These are phyloP conservation scores for Phymastichus coffea DNA, from an alignment of 1,140 invertebrate species.

Conservation along the genomic window DNA sequence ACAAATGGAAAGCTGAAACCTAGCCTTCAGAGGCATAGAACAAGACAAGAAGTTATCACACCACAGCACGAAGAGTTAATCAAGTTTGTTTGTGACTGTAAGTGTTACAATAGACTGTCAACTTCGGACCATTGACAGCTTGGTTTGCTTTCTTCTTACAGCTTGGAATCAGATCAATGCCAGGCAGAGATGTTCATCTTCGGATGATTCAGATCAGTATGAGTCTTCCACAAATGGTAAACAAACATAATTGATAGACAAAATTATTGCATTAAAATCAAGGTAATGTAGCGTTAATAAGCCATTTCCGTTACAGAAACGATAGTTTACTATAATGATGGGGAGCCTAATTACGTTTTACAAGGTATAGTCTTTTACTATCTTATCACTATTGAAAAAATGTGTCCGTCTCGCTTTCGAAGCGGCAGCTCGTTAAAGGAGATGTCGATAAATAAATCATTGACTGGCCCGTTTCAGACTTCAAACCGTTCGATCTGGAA, in stretches of 20 bases:
- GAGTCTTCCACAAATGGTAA: conserved; percentile 38
- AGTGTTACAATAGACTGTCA: conserved; percentile 41
- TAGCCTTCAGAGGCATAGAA: conserved; percentile 60
- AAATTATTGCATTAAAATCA: too few relatives aligned
- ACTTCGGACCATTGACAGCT: conserved; percentile 11
- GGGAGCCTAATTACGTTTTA: conserved; percentile 66
- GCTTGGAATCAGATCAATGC: conserved; percentile 49
- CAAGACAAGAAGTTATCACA: conserved; percentile 63
- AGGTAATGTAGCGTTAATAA: too few relatives aligned
- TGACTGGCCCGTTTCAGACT: conserved; percentile 61
- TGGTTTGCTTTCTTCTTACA: conserved; percentile 31
- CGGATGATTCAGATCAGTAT: conserved; percentile 36
- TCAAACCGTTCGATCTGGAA: conserved; percentile 83
- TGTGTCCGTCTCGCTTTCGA: too few relatives aligned
- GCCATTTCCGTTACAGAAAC: conserved; percentile 32
- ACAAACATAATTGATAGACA: neutral
- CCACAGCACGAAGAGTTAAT: conserved; percentile 75
- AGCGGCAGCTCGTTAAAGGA: neutral
- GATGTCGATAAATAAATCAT: neutral
- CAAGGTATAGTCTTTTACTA: conserved; percentile 48
- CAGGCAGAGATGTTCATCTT: conserved; percentile 38
- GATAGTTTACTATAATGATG: conserved; percentile 69
- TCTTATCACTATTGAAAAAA: neutral
- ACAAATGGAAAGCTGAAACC: conserved; percentile 67
- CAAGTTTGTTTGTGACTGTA: conserved; percentile 73